Base-by-base conservation (phyloP, 2,797 vertebrate species). In the Pteronotus mesoamericanus region DNA sequence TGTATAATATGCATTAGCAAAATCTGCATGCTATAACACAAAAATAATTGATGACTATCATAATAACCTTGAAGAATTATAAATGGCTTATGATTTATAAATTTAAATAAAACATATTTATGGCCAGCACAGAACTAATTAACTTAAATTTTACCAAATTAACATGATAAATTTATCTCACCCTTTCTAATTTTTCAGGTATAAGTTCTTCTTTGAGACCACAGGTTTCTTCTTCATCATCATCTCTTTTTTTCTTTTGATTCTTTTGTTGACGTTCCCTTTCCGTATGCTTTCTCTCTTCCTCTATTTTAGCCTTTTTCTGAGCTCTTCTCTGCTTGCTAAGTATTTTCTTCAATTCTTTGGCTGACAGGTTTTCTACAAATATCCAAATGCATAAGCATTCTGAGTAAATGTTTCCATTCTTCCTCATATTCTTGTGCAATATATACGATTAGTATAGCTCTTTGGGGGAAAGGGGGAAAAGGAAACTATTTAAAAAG, bases 181-280 rank as follows among this genome's bases (percentile, higher is more conserved):
- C 99, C 98, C 98, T 98, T 98, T 99, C 99, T 97, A 99, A 97
- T 98, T 99, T 99, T 97, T 99, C 99, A 97, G 98, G 98, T 90
- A 98, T 80, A 87, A 99, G 97, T 55, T 99, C 99, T 97, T 99
- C 98, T 96, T 98, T 99, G 19, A 98, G 97, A 42, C 98, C 98
- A 97, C 98, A 98, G 11, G 98, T 97, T 97, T 98, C 98, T 46
- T 99, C 99, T 32, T 99, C 99, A 22, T 99, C 98, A 9, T 98
- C 98, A 91, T 99, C 98, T 96, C 98, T 95, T 86, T 98, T 99
- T 92, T 99, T 99, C 97, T 98, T 99, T 94, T 98, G 98, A 94
- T 97, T 98, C 89, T 98, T 99, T 77, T 98, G 98, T 61, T 99
- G 99, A 59, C 98, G 97, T 74, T 99, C 98, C 96, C 98, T 98